These are phyloP conservation scores for Gisinianus flammeolus DNA, from an alignment of 2,888 invertebrate species.

Conservation along the genomic window DNA sequence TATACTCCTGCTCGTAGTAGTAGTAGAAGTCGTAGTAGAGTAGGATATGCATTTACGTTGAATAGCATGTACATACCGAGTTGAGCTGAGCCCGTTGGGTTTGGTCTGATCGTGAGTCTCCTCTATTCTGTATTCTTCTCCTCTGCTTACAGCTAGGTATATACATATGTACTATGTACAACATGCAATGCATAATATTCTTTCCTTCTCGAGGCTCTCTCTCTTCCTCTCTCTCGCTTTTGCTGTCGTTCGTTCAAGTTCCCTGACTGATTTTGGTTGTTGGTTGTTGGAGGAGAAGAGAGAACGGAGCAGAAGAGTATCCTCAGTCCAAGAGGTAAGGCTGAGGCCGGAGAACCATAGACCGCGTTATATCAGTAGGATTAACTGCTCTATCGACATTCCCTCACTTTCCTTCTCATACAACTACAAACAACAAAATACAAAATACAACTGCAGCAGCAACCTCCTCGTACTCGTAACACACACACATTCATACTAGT, in stretches of 20 bases:
- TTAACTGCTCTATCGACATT: not conserved
- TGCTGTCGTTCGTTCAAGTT: not conserved
- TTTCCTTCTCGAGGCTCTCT: not conserved
- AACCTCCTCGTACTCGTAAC: too few species aligned
- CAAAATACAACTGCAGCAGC: too few species aligned
- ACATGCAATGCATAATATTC: too few species aligned
- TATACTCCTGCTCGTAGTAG: too few species aligned
- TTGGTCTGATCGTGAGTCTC: too few species aligned
- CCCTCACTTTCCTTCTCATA: not conserved
- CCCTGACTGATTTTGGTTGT: not conserved
- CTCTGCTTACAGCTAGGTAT: not conserved
- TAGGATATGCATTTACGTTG: too few species aligned
- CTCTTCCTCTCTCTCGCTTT: not conserved
- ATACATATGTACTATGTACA: not conserved
- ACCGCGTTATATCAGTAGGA: not conserved
- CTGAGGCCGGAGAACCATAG: constrained; percentile 30
- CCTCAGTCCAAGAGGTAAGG: constrained; percentile 32
- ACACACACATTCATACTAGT: too few species aligned
- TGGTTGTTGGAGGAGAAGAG: not conserved
- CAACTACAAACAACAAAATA: too few species aligned
- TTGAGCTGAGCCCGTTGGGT: too few species aligned
- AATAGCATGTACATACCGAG: too few species aligned
- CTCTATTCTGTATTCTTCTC: too few species aligned
- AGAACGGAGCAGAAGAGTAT: constrained; percentile 1
- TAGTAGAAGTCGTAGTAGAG: too few species aligned